A percentile compares a stretch with the other conserved stretches of the same genome.
phyloP scores from a whole-genome alignment of 2,113 vertebrate genomes.

The Lepisosteus oculatus region DNA sequence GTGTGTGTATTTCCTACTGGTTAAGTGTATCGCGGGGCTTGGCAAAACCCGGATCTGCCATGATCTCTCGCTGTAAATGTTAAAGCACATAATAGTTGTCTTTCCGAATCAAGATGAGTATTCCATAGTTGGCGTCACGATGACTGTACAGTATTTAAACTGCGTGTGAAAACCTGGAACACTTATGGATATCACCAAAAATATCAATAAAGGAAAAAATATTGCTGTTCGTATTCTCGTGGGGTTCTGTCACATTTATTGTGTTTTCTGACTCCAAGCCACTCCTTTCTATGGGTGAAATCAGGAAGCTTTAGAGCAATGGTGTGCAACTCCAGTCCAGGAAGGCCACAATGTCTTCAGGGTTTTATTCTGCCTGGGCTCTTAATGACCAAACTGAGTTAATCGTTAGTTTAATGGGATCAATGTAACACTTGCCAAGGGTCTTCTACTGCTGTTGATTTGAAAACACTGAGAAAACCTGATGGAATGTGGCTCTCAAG shows the following conservation, averaged over 20 bases:
- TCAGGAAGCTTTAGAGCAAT: too few relatives aligned
- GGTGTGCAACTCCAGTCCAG: too few relatives aligned
- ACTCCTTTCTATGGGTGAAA: too few relatives aligned
- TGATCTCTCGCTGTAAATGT: background rate
- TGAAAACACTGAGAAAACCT: too few relatives aligned
- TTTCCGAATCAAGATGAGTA: background rate
- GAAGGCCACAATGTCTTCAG: too few relatives aligned
- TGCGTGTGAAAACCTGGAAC: background rate
- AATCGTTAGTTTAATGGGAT: too few relatives aligned
- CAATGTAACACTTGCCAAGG: too few relatives aligned
- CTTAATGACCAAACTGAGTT: too few relatives aligned
- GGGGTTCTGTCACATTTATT: background rate
- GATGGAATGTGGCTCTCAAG: too few relatives aligned
- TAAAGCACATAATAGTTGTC: background rate
- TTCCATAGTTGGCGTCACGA: background rate
- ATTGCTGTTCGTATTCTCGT: background rate
- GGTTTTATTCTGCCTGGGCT: too few relatives aligned
- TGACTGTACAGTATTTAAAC: conserved; percentile 6
- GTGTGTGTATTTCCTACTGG: background rate
- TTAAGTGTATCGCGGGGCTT: background rate
- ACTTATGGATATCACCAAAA: background rate
- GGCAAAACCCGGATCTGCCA: background rate
- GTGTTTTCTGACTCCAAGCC: too few relatives aligned
- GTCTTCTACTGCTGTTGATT: too few relatives aligned
- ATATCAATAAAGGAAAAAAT: conserved; percentile 5